A percentile compares a stretch with the other conserved stretches of the same genome.
Evolutionary conservation across 92 coral and sea anemone genomes (phyloP).

Genomic region (Epizoanthus stellaris): DNA sequence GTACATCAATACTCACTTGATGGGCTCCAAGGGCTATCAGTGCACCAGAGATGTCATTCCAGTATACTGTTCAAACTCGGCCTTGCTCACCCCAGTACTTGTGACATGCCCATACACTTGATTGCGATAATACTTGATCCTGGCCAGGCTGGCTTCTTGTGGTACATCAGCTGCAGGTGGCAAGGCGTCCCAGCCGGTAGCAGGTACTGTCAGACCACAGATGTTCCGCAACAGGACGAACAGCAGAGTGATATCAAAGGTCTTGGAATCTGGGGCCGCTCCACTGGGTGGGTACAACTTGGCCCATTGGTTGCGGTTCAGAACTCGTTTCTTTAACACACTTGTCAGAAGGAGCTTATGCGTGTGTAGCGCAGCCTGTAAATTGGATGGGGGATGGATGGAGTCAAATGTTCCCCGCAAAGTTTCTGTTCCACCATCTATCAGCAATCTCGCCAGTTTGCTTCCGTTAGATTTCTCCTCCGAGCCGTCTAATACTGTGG

Average conservation of each 20-base stretch:
- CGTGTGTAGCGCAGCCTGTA: conserved; percentile 7
- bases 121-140: conserved; percentile 59
- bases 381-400: conserved; percentile 14
- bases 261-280: conserved; percentile 12
- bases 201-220: conserved; percentile 14
- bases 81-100: conserved; percentile 25
- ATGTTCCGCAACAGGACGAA: too few relatives aligned
- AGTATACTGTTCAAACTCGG: conserved; percentile 41
- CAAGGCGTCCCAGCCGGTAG: conserved; percentile 50
- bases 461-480: conserved; percentile 18
- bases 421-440: conserved; percentile 44
- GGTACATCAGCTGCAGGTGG: conserved; percentile 2
- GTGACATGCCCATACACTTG: background rate
- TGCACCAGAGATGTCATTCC: conserved; percentile 62
- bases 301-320: conserved; percentile 50
- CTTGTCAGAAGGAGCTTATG: background rate
- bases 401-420: conserved; percentile 39
- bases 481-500: conserved; percentile 13
- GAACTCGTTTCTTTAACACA: conserved; percentile 24
- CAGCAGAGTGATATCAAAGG: too few relatives aligned
- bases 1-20: conserved; percentile 35
- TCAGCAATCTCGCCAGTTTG: conserved; percentile 46
- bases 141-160: background rate
- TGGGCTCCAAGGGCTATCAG: conserved; percentile 47
- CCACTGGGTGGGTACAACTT: conserved; percentile 61